A percentile compares a stretch with the other conserved stretches of the same genome.
Evolutionary conservation across 2,888 invertebrate species (phyloP).

Genomic region (Camponotus fellah): DNA sequence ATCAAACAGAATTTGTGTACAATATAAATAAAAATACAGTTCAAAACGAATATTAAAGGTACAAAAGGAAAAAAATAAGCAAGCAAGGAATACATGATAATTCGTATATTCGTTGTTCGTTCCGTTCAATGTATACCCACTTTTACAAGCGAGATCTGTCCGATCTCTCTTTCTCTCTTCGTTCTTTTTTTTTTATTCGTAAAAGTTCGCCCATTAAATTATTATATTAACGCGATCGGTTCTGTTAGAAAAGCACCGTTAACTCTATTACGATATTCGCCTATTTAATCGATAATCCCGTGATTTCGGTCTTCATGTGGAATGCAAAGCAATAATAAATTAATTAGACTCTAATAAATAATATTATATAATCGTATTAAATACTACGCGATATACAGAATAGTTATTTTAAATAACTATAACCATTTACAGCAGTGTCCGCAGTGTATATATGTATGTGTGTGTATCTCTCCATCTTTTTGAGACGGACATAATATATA

Average conservation of each 20-base stretch:
- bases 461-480: constrained; percentile 61
- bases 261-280: constrained; percentile 53
- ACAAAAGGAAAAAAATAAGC: too few species aligned
- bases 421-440: constrained; percentile 82
- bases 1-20: neutral
- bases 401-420: constrained; percentile 82
- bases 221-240: constrained; percentile 16
- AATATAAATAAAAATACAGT: neutral
- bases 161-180: constrained; percentile 12
- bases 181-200: neutral
- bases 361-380: constrained; percentile 79
- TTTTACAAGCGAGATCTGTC: constrained; percentile 4
- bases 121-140: neutral
- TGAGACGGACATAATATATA: constrained; percentile 62
- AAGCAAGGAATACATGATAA: neutral
- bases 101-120: neutral
- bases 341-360: constrained; percentile 83
- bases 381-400: constrained; percentile 80
- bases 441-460: constrained; percentile 59
- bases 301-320: constrained; percentile 75
- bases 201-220: constrained; percentile 35
- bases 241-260: constrained; percentile 66
- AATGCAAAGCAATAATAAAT: constrained; percentile 85
- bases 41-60: neutral
- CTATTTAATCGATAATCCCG: constrained; percentile 50